These are phyloP conservation scores for Pachliopta kotzebuea DNA, from an alignment of 2,888 invertebrate genomes.

Conservation along the genomic window DNA sequence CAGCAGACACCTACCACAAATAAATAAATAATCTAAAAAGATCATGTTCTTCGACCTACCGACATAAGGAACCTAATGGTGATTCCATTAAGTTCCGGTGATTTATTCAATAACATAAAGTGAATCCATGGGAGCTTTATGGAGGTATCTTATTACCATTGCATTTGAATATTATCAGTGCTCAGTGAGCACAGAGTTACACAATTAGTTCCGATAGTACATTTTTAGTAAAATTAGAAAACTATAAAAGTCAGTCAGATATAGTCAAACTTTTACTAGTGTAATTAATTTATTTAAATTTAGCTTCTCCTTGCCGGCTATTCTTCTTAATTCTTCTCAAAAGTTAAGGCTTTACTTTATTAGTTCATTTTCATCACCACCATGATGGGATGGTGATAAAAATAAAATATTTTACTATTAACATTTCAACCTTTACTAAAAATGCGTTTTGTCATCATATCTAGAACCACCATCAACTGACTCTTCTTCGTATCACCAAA, in stretches of 20 bases:
- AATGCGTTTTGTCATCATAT: too few species aligned
- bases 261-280: conserved; percentile 8
- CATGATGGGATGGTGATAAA: too few species aligned
- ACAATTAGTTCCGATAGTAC: conserved; percentile 21
- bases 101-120: conserved; percentile 15
- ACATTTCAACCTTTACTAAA: too few species aligned
- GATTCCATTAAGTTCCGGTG: conserved; percentile 19
- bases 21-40: not conserved
- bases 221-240: conserved; percentile 11
- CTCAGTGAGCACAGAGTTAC: conserved; percentile 14
- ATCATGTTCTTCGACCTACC: not conserved
- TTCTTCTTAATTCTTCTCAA: too few species aligned
- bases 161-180: conserved; percentile 26
- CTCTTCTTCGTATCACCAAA: too few species aligned
- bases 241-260: conserved; percentile 3
- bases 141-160: conserved; percentile 18
- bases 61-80: conserved; percentile 19
- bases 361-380: too few species aligned
- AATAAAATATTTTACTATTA: too few species aligned
- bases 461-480: too few species aligned
- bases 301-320: too few species aligned
- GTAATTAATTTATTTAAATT: too few species aligned
- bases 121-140: conserved; percentile 10
- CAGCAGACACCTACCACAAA: not conserved
- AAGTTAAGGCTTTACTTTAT: too few species aligned